Evolutionary conservation across 2,113 vertebrate genomes (phyloP).

Genomic region (Azemiops feae): DNA sequence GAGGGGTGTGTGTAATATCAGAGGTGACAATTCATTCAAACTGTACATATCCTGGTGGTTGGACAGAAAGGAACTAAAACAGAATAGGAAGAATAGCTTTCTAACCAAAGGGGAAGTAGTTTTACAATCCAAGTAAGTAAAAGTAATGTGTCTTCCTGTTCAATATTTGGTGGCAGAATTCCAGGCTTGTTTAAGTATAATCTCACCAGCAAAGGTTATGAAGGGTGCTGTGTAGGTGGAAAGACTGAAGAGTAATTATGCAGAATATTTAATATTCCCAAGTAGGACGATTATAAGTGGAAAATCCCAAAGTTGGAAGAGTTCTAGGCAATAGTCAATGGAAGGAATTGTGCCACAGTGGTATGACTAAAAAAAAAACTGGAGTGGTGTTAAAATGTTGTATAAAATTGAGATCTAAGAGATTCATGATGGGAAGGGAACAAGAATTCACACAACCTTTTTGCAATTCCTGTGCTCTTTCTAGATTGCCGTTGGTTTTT

Average conservation of each 20-base stretch:
- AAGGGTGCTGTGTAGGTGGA: background rate
- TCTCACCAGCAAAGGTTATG: slow-evolving; percentile 2
- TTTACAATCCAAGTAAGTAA: background rate
- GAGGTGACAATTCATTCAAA: background rate
- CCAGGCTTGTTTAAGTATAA: slow-evolving; percentile 26
- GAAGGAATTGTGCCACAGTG: background rate
- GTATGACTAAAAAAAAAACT: background rate
- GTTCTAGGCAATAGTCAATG: background rate
- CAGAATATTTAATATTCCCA: slow-evolving; percentile 33
- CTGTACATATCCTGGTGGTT: background rate
- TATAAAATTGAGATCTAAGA: background rate
- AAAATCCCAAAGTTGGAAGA: slow-evolving; percentile 3
- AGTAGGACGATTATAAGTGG: slow-evolving; percentile 9
- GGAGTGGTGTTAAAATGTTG: background rate
- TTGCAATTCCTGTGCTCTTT: background rate
- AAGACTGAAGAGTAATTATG: background rate
- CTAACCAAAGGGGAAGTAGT: background rate
- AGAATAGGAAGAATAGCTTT: background rate
- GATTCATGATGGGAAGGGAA: background rate
- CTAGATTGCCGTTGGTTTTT: background rate
- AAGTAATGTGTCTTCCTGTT: slow-evolving; percentile 32
- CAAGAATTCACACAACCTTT: background rate
- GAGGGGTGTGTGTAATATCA: background rate
- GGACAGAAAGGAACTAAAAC: background rate
- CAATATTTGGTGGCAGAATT: slow-evolving; percentile 32